Evolutionary conservation across 2,888 invertebrate genomes (phyloP).

Genomic region (Drosophila siamana): DNA sequence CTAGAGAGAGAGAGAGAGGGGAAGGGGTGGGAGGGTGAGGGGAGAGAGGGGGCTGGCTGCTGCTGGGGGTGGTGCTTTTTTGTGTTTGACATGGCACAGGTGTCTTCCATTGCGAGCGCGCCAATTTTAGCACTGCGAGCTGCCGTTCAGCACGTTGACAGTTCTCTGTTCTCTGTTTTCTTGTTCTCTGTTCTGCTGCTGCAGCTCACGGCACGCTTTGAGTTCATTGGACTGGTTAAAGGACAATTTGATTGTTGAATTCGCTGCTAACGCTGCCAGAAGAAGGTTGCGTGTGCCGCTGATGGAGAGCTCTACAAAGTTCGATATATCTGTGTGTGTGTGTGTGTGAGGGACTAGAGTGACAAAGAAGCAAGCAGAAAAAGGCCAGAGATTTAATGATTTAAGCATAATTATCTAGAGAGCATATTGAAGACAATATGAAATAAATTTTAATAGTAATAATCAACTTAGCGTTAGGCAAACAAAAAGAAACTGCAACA

Average conservation of each 20-base stretch:
- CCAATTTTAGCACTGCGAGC: constrained; percentile 57
- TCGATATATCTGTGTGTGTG: neutral
- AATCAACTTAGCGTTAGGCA: too few species aligned
- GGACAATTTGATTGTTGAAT: constrained; percentile 46
- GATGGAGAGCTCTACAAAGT: neutral
- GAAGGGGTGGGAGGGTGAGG: too few species aligned
- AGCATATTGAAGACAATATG: too few species aligned
- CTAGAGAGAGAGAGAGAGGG: neutral
- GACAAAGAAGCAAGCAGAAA: neutral
- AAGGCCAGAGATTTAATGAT: too few species aligned
- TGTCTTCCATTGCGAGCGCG: constrained; percentile 72
- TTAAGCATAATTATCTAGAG: too few species aligned
- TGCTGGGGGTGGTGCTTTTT: neutral
- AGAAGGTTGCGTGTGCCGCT: neutral
- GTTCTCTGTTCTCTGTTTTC: neutral
- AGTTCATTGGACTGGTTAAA: constrained; percentile 73
- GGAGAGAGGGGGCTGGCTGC: neutral
- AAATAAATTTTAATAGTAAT: too few species aligned
- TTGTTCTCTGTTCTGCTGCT: too few species aligned
- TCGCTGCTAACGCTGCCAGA: neutral
- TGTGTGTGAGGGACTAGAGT: neutral
- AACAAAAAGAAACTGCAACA: too few species aligned
- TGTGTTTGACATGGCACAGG: constrained; percentile 74
- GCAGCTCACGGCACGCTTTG: constrained; percentile 50
- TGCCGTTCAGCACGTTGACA: constrained; percentile 22